Conservation (phyloP, 2,888 invertebrate species). For the Cremastinae sp. region DNA sequence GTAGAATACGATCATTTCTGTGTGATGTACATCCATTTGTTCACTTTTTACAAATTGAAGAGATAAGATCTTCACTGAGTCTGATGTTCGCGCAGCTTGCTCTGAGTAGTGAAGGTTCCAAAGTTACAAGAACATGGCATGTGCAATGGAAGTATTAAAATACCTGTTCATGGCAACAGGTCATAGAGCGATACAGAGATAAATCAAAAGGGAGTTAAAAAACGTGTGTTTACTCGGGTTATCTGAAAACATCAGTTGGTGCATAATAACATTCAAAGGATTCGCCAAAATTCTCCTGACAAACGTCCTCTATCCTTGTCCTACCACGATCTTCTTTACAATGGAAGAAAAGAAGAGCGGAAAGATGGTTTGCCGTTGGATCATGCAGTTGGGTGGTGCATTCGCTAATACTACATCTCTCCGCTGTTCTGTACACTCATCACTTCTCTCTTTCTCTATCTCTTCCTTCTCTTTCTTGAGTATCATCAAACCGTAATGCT, state of each 20-base stretch:
- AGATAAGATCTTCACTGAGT: too few species aligned
- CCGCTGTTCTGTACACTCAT: constrained; percentile 4
- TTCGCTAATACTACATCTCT: constrained; percentile 6
- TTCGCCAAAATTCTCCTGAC: constrained; percentile 43
- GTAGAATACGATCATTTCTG: too few species aligned
- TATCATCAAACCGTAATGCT: constrained; percentile 34
- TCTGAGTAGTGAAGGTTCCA: too few species aligned
- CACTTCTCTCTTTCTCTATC: constrained; percentile 2
- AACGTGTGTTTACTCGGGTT: constrained; percentile 45
- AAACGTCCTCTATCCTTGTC: constrained; percentile 27
- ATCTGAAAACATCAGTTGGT: constrained; percentile 47
- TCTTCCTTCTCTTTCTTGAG: constrained; percentile 3
- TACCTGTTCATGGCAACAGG: constrained; percentile 30
- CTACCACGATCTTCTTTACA: neutral
- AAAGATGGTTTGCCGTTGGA: constrained; percentile 21
- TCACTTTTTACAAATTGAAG: too few species aligned
- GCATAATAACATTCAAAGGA: constrained; percentile 29
- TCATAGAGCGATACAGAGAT: too few species aligned
- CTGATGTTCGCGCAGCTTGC: too few species aligned
- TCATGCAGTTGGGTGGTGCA: constrained; percentile 12
- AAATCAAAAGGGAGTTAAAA: too few species aligned
- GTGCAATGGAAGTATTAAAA: constrained; percentile 10
- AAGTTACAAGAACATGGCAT: constrained; percentile 2
- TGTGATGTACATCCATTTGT: too few species aligned
- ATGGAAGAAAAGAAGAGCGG: constrained; percentile 2